phyloP scores from a whole-genome alignment of 2,113 vertebrate genomes.

The Alligator mississippiensis region DNA sequence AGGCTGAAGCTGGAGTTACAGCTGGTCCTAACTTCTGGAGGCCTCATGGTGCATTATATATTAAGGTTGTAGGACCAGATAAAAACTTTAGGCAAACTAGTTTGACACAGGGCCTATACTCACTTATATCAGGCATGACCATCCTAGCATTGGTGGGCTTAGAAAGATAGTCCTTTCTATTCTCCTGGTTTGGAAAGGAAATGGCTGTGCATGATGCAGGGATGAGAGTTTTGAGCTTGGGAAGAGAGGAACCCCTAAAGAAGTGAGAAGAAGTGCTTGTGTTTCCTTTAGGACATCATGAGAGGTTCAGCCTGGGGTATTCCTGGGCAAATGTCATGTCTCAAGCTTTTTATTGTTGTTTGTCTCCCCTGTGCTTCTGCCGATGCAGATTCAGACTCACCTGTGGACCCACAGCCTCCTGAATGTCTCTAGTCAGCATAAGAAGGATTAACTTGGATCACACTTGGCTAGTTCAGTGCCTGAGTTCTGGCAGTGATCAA shows the following conservation, averaged over 20 bases:
- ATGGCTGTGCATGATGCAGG: neutral
- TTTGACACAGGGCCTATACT: neutral
- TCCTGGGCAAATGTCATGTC: neutral
- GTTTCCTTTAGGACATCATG: neutral
- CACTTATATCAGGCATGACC: neutral
- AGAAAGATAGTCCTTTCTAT: neutral
- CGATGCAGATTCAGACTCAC: neutral
- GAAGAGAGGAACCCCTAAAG: neutral
- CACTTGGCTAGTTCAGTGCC: neutral
- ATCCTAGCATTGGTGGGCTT: neutral
- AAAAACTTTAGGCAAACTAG: neutral
- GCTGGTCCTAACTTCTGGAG: neutral
- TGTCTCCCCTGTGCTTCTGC: neutral
- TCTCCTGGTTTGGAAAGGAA: neutral
- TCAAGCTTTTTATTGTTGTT: neutral
- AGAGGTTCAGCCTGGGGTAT: neutral
- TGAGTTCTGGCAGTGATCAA: neutral
- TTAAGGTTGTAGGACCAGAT: neutral
- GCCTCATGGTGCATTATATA: neutral
- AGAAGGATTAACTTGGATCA: neutral
- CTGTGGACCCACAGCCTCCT: neutral
- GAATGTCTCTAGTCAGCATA: neutral
- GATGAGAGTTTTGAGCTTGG: neutral
- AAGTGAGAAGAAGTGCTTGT: neutral
- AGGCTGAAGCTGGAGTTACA: neutral